phyloP scores from a whole-genome alignment of 2,888 invertebrate genomes.

The Rotaria magnacalcarata region DNA sequence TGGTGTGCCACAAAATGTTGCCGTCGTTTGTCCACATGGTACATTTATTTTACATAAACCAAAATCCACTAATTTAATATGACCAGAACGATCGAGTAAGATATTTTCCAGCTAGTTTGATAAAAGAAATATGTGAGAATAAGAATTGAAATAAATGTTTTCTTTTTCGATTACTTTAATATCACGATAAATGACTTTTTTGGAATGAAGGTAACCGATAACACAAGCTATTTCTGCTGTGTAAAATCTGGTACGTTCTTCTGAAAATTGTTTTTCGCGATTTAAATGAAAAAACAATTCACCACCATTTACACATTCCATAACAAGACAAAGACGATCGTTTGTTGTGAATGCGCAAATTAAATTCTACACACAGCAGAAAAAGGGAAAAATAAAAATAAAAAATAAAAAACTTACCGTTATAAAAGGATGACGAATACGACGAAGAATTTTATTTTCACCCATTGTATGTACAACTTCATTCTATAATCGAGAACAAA shows the following conservation, averaged over 20 bases:
- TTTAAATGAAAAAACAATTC: conserved; percentile 46
- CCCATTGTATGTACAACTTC: conserved; percentile 97
- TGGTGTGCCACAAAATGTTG: conserved; percentile 65
- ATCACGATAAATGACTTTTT: conserved; percentile 65
- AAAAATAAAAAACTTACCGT: conserved; percentile 62
- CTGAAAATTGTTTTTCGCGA: conserved; percentile 59
- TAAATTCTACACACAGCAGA: conserved; percentile 3
- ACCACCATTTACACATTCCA: conserved; percentile 46
- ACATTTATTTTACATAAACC: conserved; percentile 44
- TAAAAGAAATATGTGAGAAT: neutral
- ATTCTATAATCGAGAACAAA: conserved; percentile 63
- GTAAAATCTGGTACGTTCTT: conserved; percentile 64
- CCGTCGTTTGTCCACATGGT: conserved; percentile 50
- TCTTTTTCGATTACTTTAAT: conserved; percentile 30
- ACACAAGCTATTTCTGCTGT: conserved; percentile 67
- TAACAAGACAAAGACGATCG: conserved; percentile 43
- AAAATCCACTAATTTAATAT: conserved; percentile 43
- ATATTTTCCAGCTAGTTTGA: conserved; percentile 39
- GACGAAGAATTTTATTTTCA: conserved; percentile 91
- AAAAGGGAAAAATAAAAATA: neutral
- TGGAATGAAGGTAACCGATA: conserved; percentile 65
- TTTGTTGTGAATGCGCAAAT: conserved; percentile 46
- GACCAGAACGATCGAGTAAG: conserved; percentile 37
- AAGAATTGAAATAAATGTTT: neutral
- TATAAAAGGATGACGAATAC: conserved; percentile 94